A percentile compares a stretch with the other conserved stretches of the same genome.
phyloP scores from a whole-genome alignment of 2,888 invertebrate species.

The Metopia argyrocephala region DNA sequence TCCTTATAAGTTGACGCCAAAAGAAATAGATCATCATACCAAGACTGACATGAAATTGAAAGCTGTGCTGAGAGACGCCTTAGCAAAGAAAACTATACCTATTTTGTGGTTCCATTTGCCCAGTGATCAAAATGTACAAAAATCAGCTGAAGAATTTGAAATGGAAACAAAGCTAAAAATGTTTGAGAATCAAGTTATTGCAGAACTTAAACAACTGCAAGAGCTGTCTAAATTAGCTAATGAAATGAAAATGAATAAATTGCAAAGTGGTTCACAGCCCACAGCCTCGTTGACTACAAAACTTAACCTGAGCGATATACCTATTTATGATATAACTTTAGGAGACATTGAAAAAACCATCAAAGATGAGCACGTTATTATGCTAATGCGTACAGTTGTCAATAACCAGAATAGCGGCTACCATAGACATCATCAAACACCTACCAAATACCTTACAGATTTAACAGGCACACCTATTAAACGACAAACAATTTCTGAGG shows the following conservation, averaged over 20 bases:
- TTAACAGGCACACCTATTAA: conserved; percentile 64
- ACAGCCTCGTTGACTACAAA: conserved; percentile 45
- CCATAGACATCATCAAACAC: conserved; percentile 40
- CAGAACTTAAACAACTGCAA: conserved; percentile 71
- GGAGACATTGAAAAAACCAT: conserved; percentile 73
- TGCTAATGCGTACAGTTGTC: conserved; percentile 70
- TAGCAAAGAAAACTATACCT: conserved; percentile 67
- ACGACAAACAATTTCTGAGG: conserved; percentile 66
- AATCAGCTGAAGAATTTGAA: conserved; percentile 63
- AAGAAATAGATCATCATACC: conserved; percentile 43
- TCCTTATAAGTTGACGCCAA: conserved; percentile 51
- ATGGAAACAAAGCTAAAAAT: conserved; percentile 69
- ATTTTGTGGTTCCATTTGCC: conserved; percentile 73
- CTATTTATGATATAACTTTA: conserved; percentile 73
- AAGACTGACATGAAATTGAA: conserved; percentile 67
- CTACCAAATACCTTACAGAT: conserved; percentile 48
- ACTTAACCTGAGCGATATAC: conserved; percentile 70
- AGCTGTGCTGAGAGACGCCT: conserved; percentile 64
- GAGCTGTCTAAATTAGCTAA: conserved; percentile 72
- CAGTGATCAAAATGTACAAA: background rate
- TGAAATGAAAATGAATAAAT: conserved; percentile 68
- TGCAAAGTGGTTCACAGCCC: conserved; percentile 41
- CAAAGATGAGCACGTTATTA: conserved; percentile 73
- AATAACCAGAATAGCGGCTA: conserved; percentile 60
- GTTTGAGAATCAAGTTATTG: conserved; percentile 72